A percentile compares a stretch with the other conserved stretches of the same genome.
Evolutionary conservation across 2,113 vertebrate species (phyloP).

Genomic region (Propithecus coquereli): DNA sequence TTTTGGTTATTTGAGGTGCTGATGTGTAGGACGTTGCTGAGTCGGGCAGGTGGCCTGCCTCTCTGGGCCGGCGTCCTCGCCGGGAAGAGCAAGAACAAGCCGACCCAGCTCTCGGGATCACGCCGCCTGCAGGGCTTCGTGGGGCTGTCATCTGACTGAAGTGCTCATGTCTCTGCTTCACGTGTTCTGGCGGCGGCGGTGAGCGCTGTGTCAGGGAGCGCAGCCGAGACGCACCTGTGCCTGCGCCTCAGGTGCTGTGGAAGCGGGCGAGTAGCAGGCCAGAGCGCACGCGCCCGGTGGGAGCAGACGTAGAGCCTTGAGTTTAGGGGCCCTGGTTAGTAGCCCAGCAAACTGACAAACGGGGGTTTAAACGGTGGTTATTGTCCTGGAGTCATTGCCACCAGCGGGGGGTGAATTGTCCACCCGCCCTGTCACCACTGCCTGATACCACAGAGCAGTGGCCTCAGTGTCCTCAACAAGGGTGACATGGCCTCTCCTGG

Average conservation of each 20-base stretch:
- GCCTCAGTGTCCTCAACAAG: not conserved
- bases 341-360: no score
- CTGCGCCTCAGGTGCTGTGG: no score
- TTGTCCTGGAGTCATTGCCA: rapidly evolving
- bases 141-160: not conserved
- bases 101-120: not conserved
- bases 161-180: not conserved
- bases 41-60: not conserved
- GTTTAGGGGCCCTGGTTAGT: not conserved
- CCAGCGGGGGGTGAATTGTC: rapidly evolving
- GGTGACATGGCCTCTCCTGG: not conserved
- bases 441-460: not conserved
- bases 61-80: not conserved
- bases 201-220: rapidly evolving
- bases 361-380: not conserved
- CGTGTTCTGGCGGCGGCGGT: rapidly evolving
- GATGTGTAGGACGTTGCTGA: rapidly evolving
- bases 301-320: not conserved
- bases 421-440: no score
- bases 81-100: no score
- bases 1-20: not conserved
- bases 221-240: not conserved
- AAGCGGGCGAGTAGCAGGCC: not conserved
- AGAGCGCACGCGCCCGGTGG: no score
- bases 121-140: not conserved